Evolutionary conservation across 2,113 vertebrate species (phyloP).

Genomic region (Grallaria varia): DNA sequence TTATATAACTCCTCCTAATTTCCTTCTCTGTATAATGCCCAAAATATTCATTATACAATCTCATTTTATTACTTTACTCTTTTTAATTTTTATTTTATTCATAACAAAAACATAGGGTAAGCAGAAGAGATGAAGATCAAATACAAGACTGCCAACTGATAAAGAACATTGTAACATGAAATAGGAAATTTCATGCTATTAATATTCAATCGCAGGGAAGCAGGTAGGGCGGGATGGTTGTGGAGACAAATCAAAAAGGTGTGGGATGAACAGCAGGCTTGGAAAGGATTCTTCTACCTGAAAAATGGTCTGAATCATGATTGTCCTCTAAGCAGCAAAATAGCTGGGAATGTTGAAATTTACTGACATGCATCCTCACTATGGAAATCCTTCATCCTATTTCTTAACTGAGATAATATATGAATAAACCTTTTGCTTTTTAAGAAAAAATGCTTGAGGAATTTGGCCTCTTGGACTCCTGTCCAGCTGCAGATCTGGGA

Average conservation of each 20-base stretch:
- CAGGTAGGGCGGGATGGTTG: background rate
- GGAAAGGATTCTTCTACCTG: background rate
- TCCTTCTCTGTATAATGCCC: constrained; percentile 55
- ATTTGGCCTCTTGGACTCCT: background rate
- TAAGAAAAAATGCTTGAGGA: background rate
- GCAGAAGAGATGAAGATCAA: constrained; percentile 19
- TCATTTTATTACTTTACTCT: constrained; percentile 51
- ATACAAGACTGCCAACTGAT: background rate
- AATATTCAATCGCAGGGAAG: background rate
- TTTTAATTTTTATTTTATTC: constrained; percentile 56
- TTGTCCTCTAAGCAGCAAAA: background rate
- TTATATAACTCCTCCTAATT: constrained; percentile 57
- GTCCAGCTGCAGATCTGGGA: background rate
- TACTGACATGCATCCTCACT: background rate
- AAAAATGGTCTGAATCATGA: background rate
- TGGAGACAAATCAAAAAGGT: background rate
- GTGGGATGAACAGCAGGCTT: background rate
- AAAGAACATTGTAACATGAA: constrained; percentile 21
- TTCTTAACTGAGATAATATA: background rate
- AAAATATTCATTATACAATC: constrained; percentile 31
- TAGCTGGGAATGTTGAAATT: background rate
- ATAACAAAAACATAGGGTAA: constrained; percentile 40
- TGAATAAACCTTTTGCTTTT: background rate
- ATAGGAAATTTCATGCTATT: constrained; percentile 46
- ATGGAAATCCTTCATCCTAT: background rate